These are phyloP conservation scores for Villa cingulata DNA, from an alignment of 2,888 invertebrate genomes.

Conservation along the genomic window DNA sequence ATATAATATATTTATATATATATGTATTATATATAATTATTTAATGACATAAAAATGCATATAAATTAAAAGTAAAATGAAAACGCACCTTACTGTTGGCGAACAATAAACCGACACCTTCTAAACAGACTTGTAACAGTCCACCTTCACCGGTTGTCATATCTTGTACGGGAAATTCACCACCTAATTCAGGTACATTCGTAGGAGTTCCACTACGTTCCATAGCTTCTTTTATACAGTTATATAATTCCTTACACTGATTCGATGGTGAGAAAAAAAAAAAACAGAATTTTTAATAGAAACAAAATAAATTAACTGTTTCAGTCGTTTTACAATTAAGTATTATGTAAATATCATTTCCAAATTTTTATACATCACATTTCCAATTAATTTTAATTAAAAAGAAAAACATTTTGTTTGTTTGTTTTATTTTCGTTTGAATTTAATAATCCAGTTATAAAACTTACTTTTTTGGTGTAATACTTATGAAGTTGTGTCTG, in stretches of 20 bases:
- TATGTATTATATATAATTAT: no score
- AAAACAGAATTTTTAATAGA: no score
- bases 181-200: constrained; percentile 46
- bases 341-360: no score
- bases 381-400: no score
- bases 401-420: no score
- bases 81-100: constrained; percentile 94
- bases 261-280: no score
- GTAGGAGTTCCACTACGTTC: constrained; percentile 64
- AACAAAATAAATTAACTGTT: constrained; percentile 4
- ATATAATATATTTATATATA: no score
- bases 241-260: constrained; percentile 96
- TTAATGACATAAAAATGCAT: no score
- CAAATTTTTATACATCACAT: no score
- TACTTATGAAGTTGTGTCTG: constrained; percentile 96
- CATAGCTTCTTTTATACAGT: constrained; percentile 98
- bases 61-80: no score
- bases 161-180: constrained; percentile 98
- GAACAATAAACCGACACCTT: constrained; percentile 97
- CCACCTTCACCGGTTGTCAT: constrained; percentile 95
- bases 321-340: no score
- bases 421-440: no score
- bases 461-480: constrained; percentile 87
- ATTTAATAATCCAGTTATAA: neutral
- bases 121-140: constrained; percentile 95